These are phyloP conservation scores for Nycticebus coucang DNA, from an alignment of 2,113 vertebrate genomes.

Conservation along the genomic window DNA sequence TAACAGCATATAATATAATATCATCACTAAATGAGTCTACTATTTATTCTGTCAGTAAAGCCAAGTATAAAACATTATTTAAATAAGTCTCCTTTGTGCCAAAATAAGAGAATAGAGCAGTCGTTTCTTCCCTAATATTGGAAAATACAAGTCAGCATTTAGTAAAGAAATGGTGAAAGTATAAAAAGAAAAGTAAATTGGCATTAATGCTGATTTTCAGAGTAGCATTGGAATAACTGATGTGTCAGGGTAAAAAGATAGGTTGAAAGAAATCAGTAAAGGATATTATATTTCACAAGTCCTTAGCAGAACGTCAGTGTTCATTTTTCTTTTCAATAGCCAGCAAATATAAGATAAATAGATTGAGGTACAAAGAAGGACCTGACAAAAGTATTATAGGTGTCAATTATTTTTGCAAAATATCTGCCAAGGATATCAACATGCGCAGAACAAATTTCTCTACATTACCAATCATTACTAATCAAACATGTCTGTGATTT, in stretches of 20 bases:
- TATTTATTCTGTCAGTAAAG: slow-evolving; percentile 39
- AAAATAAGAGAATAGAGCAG: neutral
- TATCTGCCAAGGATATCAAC: neutral
- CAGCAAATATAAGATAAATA: slow-evolving; percentile 1
- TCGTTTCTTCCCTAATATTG: neutral
- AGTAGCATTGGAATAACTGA: slow-evolving; percentile 23
- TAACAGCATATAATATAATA: neutral
- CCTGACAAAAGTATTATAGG: neutral
- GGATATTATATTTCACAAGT: neutral
- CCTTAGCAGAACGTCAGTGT: neutral
- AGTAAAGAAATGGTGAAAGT: neutral
- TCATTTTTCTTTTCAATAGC: neutral
- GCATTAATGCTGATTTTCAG: neutral
- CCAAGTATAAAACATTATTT: slow-evolving; percentile 9
- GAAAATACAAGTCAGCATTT: slow-evolving; percentile 1
- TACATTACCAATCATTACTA: neutral
- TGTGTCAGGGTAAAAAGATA: neutral
- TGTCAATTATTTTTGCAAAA: neutral
- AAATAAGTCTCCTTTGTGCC: slow-evolving; percentile 33
- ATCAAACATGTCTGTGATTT: neutral
- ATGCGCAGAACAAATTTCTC: neutral
- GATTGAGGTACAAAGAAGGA: neutral
- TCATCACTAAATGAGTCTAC: neutral
- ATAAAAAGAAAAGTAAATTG: slow-evolving; percentile 27
- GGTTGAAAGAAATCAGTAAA: neutral